Evolutionary conservation across 1,140 invertebrate species (phyloP).

Genomic region (Temnothorax nylanderi): DNA sequence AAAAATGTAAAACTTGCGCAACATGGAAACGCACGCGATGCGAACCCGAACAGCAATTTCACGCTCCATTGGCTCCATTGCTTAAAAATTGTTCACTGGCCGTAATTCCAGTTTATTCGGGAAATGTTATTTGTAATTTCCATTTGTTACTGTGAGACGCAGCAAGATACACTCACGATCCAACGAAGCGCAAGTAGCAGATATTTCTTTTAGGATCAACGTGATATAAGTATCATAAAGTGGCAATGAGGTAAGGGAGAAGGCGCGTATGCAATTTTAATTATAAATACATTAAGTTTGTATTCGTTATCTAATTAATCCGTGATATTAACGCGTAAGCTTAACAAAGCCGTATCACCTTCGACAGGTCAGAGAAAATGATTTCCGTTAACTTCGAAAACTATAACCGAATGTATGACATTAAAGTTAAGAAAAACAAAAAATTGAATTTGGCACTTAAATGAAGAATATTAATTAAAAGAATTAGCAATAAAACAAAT

Average conservation of each 20-base stretch:
- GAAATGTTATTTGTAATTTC: not conserved
- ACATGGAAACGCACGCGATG: constrained; percentile 23
- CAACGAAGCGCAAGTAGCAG: constrained; percentile 38
- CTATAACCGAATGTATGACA: not conserved
- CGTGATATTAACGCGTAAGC: constrained; percentile 11
- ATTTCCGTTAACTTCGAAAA: not conserved
- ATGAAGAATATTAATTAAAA: not conserved
- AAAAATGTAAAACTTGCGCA: not conserved
- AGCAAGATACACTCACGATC: not conserved
- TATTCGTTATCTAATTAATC: constrained; percentile 16
- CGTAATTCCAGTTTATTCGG: not conserved
- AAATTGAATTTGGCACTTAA: not conserved
- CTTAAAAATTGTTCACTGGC: constrained; percentile 7
- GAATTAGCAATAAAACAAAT: constrained; percentile 12
- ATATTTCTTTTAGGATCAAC: constrained; percentile 14
- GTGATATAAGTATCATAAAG: not conserved
- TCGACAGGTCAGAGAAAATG: not conserved
- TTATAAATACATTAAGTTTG: not conserved
- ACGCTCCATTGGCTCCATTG: not conserved
- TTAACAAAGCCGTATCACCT: constrained; percentile 17
- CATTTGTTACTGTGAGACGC: not conserved
- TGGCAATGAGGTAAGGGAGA: not conserved
- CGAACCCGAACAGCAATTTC: not conserved
- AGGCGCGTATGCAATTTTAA: not conserved
- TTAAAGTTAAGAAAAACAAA: not conserved